Conservation (phyloP, 1,140 invertebrate species). For the Planococcus citri region DNA sequence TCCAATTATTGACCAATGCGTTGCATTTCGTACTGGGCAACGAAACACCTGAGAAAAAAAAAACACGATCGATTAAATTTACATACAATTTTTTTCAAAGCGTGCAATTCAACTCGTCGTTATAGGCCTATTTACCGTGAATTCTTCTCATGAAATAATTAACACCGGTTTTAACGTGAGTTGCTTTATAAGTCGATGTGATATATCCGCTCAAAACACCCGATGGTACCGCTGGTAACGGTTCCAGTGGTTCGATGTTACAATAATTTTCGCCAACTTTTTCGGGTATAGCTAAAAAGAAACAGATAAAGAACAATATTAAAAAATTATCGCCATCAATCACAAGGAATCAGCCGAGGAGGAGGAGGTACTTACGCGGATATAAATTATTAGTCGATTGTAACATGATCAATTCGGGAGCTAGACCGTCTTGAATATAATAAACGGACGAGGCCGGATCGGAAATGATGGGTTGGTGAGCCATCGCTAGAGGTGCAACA, state of each 20-base stretch:
- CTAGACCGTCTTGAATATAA: constrained; percentile 10
- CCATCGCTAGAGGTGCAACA: not conserved
- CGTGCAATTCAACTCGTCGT: no score
- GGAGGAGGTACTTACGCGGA: not conserved
- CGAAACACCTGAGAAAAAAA: constrained; percentile 47
- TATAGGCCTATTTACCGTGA: no score
- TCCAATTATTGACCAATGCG: constrained; percentile 81
- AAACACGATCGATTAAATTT: not conserved
- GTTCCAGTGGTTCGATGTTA: constrained; percentile 6
- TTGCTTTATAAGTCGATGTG: constrained; percentile 82
- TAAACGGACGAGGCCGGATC: not conserved
- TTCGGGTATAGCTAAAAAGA: not conserved
- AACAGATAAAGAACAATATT: not conserved
- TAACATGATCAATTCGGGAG: constrained; percentile 5
- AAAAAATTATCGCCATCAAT: not conserved
- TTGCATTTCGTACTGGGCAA: constrained; percentile 73
- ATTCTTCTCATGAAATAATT: constrained; percentile 77
- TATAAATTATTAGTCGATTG: not conserved
- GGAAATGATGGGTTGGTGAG: not conserved
- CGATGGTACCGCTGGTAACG: constrained; percentile 35
- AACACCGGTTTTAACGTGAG: constrained; percentile 73
- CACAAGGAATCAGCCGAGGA: no score
- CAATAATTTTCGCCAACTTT: constrained; percentile 15
- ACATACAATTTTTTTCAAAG: no score
- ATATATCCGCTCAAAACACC: constrained; percentile 52